These are phyloP conservation scores for Melanchra persicariae DNA, from an alignment of 2,888 invertebrate species.

Conservation along the genomic window DNA sequence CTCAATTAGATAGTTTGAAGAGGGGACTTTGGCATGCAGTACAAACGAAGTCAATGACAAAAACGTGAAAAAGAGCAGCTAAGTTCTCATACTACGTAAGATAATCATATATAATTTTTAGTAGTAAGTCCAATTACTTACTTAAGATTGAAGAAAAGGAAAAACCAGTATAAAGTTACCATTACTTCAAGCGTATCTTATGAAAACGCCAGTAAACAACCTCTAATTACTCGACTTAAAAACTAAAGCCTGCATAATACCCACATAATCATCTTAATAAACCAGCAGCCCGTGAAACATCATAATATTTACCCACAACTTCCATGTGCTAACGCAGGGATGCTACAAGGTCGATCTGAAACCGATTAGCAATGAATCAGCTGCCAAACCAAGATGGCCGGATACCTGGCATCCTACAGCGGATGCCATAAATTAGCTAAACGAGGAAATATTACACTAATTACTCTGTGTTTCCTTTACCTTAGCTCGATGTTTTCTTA, in stretches of 20 bases:
- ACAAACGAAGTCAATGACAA: no score
- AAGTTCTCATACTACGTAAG: no score
- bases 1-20: no score
- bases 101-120: no score
- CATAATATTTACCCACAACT: slow-evolving; percentile 52
- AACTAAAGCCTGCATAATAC: neutral
- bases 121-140: no score
- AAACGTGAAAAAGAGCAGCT: no score
- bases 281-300: slow-evolving; percentile 40
- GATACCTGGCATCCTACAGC: slow-evolving; percentile 42
- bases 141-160: no score
- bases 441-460: slow-evolving; percentile 58
- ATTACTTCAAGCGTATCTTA: no score
- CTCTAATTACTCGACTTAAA: neutral
- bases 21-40: no score
- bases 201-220: neutral
- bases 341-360: slow-evolving; percentile 41
- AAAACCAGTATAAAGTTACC: no score
- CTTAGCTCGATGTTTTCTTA: slow-evolving; percentile 49
- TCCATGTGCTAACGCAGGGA: slow-evolving; percentile 42
- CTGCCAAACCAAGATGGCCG: slow-evolving; percentile 39
- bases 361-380: slow-evolving; percentile 48
- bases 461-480: slow-evolving; percentile 59
- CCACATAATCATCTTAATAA: slow-evolving; percentile 26
- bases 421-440: slow-evolving; percentile 56